These are phyloP conservation scores for Ephialtes manifestator DNA, from an alignment of 2,888 invertebrate species.

Conservation along the genomic window DNA sequence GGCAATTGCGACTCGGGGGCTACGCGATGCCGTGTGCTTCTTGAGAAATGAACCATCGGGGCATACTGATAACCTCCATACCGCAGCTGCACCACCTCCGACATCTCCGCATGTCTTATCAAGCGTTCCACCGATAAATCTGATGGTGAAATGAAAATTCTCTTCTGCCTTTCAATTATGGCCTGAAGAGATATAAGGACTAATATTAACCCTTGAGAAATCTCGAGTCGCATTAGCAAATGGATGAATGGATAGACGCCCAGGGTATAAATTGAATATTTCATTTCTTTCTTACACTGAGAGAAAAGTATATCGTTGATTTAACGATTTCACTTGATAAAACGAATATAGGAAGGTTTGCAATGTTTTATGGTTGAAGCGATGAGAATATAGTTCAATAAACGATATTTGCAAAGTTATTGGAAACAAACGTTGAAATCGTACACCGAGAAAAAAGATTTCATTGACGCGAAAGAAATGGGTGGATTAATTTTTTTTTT, in stretches of 20 bases:
- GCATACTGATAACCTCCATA: slow-evolving; percentile 53
- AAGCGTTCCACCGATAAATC: slow-evolving; percentile 66
- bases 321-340: too few relatives aligned
- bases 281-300: neutral
- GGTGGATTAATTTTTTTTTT: too few relatives aligned
- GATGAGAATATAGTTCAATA: too few relatives aligned
- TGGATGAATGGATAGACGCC: neutral
- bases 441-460: too few relatives aligned
- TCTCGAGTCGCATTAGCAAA: neutral
- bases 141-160: slow-evolving; percentile 59
- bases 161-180: slow-evolving; percentile 59
- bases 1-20: slow-evolving; percentile 57
- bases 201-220: neutral
- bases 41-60: slow-evolving; percentile 70
- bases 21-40: slow-evolving; percentile 60
- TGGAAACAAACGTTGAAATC: too few relatives aligned
- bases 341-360: too few relatives aligned
- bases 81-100: slow-evolving; percentile 44
- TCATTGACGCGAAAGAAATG: too few relatives aligned
- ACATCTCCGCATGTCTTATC: slow-evolving; percentile 58
- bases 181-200: slow-evolving; percentile 1
- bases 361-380: too few relatives aligned
- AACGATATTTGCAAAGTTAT: too few relatives aligned
- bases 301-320: too few relatives aligned
- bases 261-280: neutral